A percentile compares a stretch with the other conserved stretches of the same genome.
phyloP scores from a whole-genome alignment of 2,797 vertebrate genomes.

The Myotis daubentonii region DNA sequence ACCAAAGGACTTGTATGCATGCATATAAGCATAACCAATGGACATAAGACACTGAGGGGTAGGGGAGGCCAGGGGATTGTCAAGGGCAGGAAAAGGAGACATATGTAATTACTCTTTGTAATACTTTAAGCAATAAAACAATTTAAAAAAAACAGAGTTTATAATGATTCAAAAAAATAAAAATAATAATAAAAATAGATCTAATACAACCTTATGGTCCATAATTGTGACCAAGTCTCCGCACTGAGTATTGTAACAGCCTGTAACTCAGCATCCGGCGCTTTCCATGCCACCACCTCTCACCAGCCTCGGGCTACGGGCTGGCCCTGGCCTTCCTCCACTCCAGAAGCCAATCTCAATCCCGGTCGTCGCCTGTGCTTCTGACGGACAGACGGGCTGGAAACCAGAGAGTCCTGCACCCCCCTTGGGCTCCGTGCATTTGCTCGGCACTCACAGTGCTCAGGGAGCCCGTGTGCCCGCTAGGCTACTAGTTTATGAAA shows the following conservation, averaged over 20 bases:
- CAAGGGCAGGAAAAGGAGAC: no score
- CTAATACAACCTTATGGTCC: neutral
- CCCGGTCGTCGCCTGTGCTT: neutral
- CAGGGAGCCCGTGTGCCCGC: neutral
- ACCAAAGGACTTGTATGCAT: no score
- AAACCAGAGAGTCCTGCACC: neutral
- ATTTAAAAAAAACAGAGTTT: no score
- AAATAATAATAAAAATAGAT: neutral
- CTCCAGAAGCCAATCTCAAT: neutral
- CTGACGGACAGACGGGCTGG: fast-evolving
- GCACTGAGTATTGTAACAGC: neutral
- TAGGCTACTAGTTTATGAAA: neutral
- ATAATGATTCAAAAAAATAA: no score
- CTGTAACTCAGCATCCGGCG: neutral
- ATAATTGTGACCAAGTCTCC: neutral
- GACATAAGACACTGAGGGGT: no score
- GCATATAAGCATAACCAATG: no score
- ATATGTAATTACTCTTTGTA: no score
- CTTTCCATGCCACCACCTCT: neutral
- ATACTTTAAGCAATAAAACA: no score
- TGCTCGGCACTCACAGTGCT: neutral
- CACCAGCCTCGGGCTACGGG: neutral
- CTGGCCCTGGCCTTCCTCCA: neutral
- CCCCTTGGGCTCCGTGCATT: no score
- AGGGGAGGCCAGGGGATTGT: no score